These are phyloP conservation scores for Fabriciana adippe DNA, from an alignment of 2,888 invertebrate species.

Conservation along the genomic window DNA sequence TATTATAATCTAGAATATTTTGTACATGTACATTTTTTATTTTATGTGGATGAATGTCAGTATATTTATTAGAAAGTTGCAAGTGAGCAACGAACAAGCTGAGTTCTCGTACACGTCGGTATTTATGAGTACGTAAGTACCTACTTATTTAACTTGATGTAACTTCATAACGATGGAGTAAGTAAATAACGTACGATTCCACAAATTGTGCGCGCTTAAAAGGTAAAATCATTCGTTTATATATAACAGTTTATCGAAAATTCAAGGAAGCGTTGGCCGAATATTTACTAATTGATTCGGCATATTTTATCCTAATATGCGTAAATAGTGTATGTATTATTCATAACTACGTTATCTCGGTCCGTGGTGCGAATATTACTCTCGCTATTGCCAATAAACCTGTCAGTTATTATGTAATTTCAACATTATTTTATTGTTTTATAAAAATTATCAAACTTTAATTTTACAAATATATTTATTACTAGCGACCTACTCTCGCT, in stretches of 20 bases:
- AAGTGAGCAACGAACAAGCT: conserved; percentile 72
- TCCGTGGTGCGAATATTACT: conserved; percentile 41
- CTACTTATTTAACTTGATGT: conserved; percentile 71
- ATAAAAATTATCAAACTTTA: conserved; percentile 1
- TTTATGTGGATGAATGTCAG: conserved; percentile 37
- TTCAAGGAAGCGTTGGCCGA: conserved; percentile 35
- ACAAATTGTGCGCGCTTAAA: conserved; percentile 23
- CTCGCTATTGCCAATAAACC: conserved; percentile 55
- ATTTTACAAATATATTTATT: not conserved
- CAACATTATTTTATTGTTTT: conserved; percentile 50
- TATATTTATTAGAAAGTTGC: conserved; percentile 76
- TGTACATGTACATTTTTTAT: conserved; percentile 24
- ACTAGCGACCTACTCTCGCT: too few relatives aligned
- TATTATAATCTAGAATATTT: not conserved
- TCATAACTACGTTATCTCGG: conserved; percentile 23
- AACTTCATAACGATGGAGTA: conserved; percentile 67
- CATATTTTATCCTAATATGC: conserved; percentile 42
- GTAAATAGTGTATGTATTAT: conserved; percentile 35
- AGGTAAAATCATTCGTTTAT: conserved; percentile 25
- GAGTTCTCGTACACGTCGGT: conserved; percentile 61
- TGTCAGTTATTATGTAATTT: conserved; percentile 64
- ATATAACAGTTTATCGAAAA: conserved; percentile 41
- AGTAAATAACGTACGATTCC: conserved; percentile 47
- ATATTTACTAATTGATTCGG: conserved; percentile 39
- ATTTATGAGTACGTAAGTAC: conserved; percentile 63